Percentiles rank a stretch among this genome's conserved stretches.
Evolutionary conservation across 35 echinoderm and acorn worm species (phyloP).

Genomic region (Ptychodera flava): DNA sequence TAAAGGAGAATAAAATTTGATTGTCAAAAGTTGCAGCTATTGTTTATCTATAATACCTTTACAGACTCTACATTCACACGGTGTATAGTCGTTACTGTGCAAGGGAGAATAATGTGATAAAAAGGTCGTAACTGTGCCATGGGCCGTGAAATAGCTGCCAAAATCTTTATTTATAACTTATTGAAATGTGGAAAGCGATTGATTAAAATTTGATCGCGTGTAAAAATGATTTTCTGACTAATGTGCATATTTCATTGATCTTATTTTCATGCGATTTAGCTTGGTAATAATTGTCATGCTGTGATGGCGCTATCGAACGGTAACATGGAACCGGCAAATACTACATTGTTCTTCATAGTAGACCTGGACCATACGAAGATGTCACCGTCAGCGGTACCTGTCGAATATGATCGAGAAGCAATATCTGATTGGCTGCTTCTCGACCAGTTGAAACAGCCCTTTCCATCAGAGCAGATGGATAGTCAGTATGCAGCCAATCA

Average conservation of each 20-base stretch:
- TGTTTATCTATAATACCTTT: too few species aligned
- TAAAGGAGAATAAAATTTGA: too few species aligned
- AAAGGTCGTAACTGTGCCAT: too few species aligned
- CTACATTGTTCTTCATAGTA: constrained; percentile 28
- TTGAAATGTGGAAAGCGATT: too few species aligned
- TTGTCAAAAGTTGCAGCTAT: too few species aligned
- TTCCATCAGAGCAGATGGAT: constrained; percentile 84
- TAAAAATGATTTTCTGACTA: neutral
- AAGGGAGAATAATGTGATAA: too few species aligned
- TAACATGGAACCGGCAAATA: neutral
- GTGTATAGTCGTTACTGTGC: too few species aligned
- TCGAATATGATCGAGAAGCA: constrained; percentile 55
- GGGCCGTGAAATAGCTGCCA: too few species aligned
- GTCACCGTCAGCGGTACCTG: constrained; percentile 49
- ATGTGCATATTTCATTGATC: neutral
- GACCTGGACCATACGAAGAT: constrained; percentile 57
- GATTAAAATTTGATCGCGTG: neutral
- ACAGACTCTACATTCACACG: too few species aligned
- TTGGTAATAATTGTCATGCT: neutral
- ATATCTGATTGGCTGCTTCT: constrained; percentile 81
- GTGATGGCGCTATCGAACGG: neutral
- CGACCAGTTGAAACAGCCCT: constrained; percentile 77
- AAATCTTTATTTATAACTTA: too few species aligned
- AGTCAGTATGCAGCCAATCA: constrained; percentile 74
- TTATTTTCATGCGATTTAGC: neutral